Conservation (phyloP, 2,113 vertebrate genomes). For the Zapus hudsonius region DNA sequence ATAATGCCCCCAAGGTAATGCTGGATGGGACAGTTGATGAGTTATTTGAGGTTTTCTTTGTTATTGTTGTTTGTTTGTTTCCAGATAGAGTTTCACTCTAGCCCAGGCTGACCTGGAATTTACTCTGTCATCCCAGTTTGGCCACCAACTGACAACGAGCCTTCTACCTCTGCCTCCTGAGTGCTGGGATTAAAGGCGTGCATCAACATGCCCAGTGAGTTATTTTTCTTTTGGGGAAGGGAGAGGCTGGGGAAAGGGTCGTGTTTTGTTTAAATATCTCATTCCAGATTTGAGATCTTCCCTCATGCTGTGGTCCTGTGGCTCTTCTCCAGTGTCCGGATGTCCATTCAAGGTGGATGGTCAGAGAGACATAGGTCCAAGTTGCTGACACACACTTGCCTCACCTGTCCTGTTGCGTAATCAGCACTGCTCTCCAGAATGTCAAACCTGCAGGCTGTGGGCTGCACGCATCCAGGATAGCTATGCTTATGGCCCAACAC, state of each 20-base stretch:
- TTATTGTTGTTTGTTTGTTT: not conserved
- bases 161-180: too few relatives aligned
- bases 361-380: accelerated
- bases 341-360: not conserved
- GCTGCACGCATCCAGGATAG: too few relatives aligned
- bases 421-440: not conserved
- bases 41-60: not conserved
- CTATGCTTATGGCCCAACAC: too few relatives aligned
- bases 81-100: too few relatives aligned
- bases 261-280: slow-evolving; percentile 4
- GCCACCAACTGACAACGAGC: too few relatives aligned
- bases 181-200: too few relatives aligned
- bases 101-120: too few relatives aligned
- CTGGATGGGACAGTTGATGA: not conserved
- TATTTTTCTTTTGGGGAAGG: not conserved
- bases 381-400: not conserved
- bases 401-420: not conserved
- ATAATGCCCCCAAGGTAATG: not conserved
- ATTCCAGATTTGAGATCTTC: not conserved
- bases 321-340: not conserved
- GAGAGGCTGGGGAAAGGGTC: not conserved
- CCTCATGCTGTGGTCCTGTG: not conserved
- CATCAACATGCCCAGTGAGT: too few relatives aligned
- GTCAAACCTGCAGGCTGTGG: too few relatives aligned
- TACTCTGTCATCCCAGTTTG: too few relatives aligned